Percentiles rank a stretch among this genome's conserved stretches.
These are phyloP conservation scores for Momotus momota DNA, from an alignment of 2,797 vertebrate genomes.

Conservation along the genomic window DNA sequence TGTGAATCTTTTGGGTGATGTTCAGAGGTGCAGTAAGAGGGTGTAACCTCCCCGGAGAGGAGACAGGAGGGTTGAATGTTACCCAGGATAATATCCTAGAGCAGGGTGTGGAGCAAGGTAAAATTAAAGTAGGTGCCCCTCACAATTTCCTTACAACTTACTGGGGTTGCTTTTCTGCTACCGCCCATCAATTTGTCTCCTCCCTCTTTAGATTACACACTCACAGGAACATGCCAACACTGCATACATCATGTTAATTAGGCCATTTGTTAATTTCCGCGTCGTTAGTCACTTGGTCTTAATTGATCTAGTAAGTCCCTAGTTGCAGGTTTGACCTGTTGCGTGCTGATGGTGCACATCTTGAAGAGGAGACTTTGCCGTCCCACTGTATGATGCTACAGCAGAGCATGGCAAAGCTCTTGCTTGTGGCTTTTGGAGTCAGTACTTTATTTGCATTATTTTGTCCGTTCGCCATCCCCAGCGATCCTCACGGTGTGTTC, in stretches of 20 bases:
- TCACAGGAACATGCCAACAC: background rate
- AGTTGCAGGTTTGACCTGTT: constrained; percentile 6
- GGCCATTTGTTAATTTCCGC: background rate
- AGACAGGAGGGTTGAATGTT: constrained; percentile 25
- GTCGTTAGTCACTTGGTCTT: constrained; percentile 1
- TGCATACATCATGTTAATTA: background rate
- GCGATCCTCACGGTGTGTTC: accelerated
- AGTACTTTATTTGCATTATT: background rate
- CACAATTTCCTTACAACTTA: constrained; percentile 1
- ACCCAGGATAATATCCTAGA: constrained; percentile 1
- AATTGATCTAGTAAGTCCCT: background rate
- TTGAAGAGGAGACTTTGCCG: background rate
- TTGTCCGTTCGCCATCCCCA: background rate
- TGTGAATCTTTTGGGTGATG: background rate
- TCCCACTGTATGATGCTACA: accelerated
- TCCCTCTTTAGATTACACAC: background rate
- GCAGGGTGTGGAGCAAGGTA: constrained; percentile 32
- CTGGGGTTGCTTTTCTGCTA: constrained; percentile 13
- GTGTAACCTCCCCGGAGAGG: constrained; percentile 50
- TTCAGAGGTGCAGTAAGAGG: constrained; percentile 57
- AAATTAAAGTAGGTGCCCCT: constrained; percentile 11
- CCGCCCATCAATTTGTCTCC: constrained; percentile 12
- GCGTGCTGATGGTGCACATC: background rate
- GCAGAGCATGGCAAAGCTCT: background rate
- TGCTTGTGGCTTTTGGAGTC: background rate